phyloP scores from a whole-genome alignment of 2,113 vertebrate species.

The Oreocharis arfaki region DNA sequence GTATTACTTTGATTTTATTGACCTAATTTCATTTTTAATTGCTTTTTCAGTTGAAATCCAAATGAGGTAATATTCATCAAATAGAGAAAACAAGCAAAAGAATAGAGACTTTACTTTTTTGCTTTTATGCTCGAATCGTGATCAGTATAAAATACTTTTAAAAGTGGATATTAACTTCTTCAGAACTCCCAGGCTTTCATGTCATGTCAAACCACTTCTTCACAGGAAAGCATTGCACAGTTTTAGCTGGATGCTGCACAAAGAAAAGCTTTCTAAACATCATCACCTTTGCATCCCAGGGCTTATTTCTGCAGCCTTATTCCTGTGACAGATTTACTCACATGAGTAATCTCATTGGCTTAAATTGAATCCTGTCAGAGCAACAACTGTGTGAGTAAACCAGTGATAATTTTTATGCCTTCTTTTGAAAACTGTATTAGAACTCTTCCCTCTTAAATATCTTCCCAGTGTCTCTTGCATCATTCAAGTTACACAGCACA shows the following conservation, averaged over 20 bases:
- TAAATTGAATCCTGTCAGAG: background rate
- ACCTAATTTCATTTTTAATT: conserved; percentile 24
- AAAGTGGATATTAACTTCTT: background rate
- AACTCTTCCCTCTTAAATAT: background rate
- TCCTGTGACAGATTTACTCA: background rate
- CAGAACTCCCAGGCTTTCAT: background rate
- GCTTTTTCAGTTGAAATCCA: background rate
- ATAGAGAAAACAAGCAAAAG: background rate
- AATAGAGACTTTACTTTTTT: background rate
- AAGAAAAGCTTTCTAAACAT: background rate
- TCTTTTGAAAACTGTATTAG: background rate
- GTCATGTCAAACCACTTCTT: background rate
- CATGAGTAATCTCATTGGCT: background rate
- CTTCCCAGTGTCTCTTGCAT: background rate
- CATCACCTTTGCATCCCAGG: background rate
- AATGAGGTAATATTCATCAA: background rate
- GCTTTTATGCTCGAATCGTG: background rate
- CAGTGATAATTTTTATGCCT: background rate
- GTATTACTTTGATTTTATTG: background rate
- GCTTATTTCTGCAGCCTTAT: background rate
- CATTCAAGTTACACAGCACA: background rate
- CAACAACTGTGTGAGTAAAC: background rate
- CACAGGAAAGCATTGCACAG: background rate
- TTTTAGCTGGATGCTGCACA: background rate
- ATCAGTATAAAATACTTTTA: background rate